These are phyloP conservation scores for Pristionchus entomophagus DNA, from an alignment of 2,888 invertebrate genomes.

Conservation along the genomic window DNA sequence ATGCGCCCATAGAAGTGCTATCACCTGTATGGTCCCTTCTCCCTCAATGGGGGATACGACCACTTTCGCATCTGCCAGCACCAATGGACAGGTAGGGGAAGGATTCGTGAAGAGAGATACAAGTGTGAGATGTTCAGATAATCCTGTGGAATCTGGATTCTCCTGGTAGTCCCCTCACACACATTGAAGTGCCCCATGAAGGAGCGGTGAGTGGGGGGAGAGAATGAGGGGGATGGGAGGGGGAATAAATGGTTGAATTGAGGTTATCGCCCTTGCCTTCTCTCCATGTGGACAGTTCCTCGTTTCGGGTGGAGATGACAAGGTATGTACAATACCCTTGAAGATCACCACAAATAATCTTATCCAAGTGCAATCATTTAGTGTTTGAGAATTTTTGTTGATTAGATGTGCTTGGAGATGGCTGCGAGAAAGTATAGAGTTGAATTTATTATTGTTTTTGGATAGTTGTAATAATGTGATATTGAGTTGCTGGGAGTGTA, in stretches of 20 bases:
- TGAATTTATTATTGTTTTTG: neutral
- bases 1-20: constrained; percentile 30
- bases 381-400: too few relatives aligned
- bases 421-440: too few relatives aligned
- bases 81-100: constrained; percentile 46
- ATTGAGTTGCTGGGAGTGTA: neutral
- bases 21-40: neutral
- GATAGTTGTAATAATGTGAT: too few relatives aligned
- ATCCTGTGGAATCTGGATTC: constrained; percentile 39
- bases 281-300: constrained; percentile 59
- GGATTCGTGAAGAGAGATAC: too few relatives aligned
- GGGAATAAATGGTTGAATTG: neutral
- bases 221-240: neutral
- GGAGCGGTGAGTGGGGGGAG: constrained; percentile 33
- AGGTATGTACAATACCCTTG: too few relatives aligned
- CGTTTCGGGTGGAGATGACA: constrained; percentile 59
- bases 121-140: neutral
- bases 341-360: too few relatives aligned
- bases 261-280: constrained; percentile 53
- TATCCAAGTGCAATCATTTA: too few relatives aligned
- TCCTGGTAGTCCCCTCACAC: neutral
- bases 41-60: neutral
- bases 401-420: too few relatives aligned
- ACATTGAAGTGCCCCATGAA: constrained; percentile 35
- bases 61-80: constrained; percentile 30